These are phyloP conservation scores for Tamandua tetradactyla DNA, from an alignment of 2,797 vertebrate species.

Conservation along the genomic window DNA sequence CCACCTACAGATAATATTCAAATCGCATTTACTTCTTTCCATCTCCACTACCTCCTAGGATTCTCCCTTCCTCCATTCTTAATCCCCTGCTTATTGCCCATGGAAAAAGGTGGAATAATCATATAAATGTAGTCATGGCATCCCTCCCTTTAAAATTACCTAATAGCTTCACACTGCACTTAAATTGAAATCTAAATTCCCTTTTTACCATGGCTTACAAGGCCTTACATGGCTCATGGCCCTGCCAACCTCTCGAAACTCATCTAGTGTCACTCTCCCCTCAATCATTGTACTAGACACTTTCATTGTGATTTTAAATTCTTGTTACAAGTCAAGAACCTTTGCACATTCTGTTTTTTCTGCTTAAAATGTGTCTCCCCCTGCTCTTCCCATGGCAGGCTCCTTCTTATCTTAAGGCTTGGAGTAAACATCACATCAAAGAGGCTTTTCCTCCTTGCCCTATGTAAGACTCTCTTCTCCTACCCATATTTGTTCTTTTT, in stretches of 20 bases:
- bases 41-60: background rate
- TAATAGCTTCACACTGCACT: background rate
- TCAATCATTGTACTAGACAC: background rate
- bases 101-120: background rate
- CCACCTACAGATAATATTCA: background rate
- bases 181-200: background rate
- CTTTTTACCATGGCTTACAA: background rate
- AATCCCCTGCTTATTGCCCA: background rate
- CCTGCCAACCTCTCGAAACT: background rate
- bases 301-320: background rate
- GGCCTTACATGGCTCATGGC: background rate
- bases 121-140: background rate
- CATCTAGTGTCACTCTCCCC: background rate
- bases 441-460: background rate
- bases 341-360: background rate
- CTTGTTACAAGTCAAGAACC: background rate
- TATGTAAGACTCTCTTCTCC: background rate
- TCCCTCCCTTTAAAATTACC: background rate
- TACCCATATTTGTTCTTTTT: constrained; percentile 14
- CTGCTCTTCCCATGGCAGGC: background rate
- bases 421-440: background rate
- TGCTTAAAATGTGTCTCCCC: background rate
- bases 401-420: constrained; percentile 7
- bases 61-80: background rate
- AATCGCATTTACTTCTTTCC: background rate